These are phyloP conservation scores for Cosmia pyralina DNA, from an alignment of 2,888 invertebrate species.

Conservation along the genomic window DNA sequence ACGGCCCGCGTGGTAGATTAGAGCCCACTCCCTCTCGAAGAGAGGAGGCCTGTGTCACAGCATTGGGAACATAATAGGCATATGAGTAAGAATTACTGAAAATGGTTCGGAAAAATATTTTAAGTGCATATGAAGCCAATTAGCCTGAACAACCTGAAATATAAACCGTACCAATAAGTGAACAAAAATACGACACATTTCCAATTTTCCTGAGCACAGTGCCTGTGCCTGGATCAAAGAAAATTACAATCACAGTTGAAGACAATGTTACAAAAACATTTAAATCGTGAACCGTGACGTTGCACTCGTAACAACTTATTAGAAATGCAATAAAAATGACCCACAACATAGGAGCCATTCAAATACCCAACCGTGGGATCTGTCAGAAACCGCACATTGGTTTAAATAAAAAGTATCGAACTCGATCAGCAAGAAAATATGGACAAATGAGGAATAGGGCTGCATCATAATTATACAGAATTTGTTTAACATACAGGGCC, in stretches of 20 bases:
- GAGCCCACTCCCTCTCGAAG: no score
- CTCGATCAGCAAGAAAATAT: constrained; percentile 5
- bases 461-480: not conserved
- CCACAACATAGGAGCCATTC: constrained; percentile 66
- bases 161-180: not conserved
- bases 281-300: constrained; percentile 71
- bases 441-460: not conserved
- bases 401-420: constrained; percentile 10
- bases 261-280: constrained; percentile 66
- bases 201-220: not conserved
- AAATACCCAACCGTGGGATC: constrained; percentile 66
- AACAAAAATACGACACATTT: not conserved
- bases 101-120: no score
- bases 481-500: not conserved
- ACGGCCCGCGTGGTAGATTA: no score
- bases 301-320: constrained; percentile 70
- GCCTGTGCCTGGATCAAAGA: not conserved
- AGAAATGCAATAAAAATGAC: constrained; percentile 77
- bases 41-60: no score
- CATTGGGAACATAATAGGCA: no score
- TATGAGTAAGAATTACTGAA: not conserved
- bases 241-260: constrained; percentile 26
- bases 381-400: constrained; percentile 36
- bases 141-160: no score
- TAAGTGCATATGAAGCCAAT: no score